Evolutionary conservation across 2,888 invertebrate species (phyloP), one percentile per base, ranked within the genome.

Genomic region (Helleia helle): DNA sequence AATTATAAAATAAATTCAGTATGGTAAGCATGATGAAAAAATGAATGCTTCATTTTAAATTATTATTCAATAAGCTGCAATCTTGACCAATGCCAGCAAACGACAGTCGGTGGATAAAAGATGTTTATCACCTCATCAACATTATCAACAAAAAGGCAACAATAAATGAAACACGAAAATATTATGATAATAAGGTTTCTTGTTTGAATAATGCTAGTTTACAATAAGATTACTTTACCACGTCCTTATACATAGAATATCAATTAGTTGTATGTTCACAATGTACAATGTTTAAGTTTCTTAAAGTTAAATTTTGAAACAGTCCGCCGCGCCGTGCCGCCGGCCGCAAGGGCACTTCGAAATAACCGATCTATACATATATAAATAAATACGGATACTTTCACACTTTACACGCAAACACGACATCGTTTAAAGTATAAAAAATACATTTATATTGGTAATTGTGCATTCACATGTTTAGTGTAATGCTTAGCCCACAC

Each of bases 121-220:
- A n/a, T n/a, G n/a, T n/a, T n/a, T n/a, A n/a, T n/a, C n/a, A 24
- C 0, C 14, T 1, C 30, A 9, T 9, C 30, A 4, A 24, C 24
- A 4, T 15, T 36, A n/a, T 14, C 8, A 18, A n/a, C n/a, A 11
- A n/a, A 26, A 31, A n/a, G n/a, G 2, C 2, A 8, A n/a, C 8
- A 22, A 24, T 6, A 51, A 81, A 77, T 80, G 65, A 83, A 84
- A 83, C 72, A 65, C 71, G 62, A 43, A 42, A 45, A 57, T 79
- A 75, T 74, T 84, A 84, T 83, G 83, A 84, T 84, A 83, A 84
- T 84, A 84, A 84, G 81, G 81, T 83, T 83, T 83, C 71, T 83
- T 84, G 80, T 84, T 83, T 65, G 79, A 80, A 79, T 79, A 83
- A 72, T 79, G 58, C 83, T 83, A 84, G 71, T 80, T 79, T 83